Evolutionary conservation across 2,888 invertebrate genomes (phyloP), one percentile per base, ranked within the genome.

Genomic region (Drosophila paranaensis): DNA sequence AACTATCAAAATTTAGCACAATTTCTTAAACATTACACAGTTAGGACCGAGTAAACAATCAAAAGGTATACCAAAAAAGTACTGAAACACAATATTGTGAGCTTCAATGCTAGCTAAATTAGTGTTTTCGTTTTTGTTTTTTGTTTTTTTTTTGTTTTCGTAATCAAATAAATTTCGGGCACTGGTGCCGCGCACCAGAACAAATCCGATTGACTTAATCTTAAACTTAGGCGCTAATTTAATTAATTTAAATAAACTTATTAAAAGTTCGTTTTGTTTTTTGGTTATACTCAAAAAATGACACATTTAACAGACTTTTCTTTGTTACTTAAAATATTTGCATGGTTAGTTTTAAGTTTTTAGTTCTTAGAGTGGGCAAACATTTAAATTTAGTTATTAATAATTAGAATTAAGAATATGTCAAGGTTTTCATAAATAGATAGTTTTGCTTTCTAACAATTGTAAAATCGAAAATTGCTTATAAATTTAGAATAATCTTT

Each of bases 381-480:
- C 67, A 76, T 77, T 78, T 76, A 67, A 73, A 67, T 72, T 67
- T 67, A 66, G 65, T 63, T 79, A 74, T 65, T 56, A 77, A 70
- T 77, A 81, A 63, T 60, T 68, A 66, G 61, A 67, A 63, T 65
- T 72, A 71, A 60, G 64, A 75, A 74, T 74, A 74, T 74, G 62
- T 69, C 51, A 75, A 53, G 69, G 46, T 70, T 33, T 55, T 16
- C 27, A 11, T 25, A 53, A 35, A 53, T 35, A 37, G 51, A 54
- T 54, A 37, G 39, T 25, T 56, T 56, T 33, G 13, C 14, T 14
- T 14, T 43, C 72, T 65, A 68, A 55, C 63, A 77, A 74, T 82
- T 79, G 78, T 85, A 82, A 79, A 89, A 85, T 83, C 82, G 78
- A 80, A 89, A 89, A 91, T 90, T 90, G 90, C 91, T 91, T 89